Conservation (phyloP, 1,140 invertebrate genomes). For the Lordiphosa clarofinis region DNA sequence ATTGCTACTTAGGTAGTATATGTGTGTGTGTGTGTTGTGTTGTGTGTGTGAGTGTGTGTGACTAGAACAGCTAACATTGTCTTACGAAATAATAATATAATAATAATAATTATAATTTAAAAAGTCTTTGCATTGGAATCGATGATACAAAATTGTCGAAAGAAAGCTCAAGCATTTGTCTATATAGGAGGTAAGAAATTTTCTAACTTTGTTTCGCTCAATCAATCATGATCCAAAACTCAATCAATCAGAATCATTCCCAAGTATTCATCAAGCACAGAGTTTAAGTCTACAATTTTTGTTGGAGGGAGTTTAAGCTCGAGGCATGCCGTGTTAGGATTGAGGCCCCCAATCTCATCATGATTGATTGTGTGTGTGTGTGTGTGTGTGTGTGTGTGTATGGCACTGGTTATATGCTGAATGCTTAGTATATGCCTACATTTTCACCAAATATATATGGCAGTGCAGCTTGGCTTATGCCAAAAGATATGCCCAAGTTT, state of each 20-base stretch:
- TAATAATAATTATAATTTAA: conserved; percentile 31
- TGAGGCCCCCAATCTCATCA: conserved; percentile 5
- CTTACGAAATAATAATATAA: conserved; percentile 48
- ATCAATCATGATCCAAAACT: conserved; percentile 16
- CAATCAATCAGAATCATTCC: conserved; percentile 15
- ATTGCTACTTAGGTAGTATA: conserved; percentile 54
- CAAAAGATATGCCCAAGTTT: too few relatives aligned
- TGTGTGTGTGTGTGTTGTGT: conserved; percentile 31
- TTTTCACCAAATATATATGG: too few relatives aligned
- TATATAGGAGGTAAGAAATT: conserved; percentile 6
- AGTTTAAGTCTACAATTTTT: conserved; percentile 3
- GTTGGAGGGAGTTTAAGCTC: conserved; percentile 7
- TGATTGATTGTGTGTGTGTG: conserved; percentile 6
- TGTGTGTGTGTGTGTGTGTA: not conserved
- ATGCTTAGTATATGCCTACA: too few relatives aligned
- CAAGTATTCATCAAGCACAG: conserved; percentile 4
- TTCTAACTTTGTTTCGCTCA: not conserved
- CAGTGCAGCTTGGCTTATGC: too few relatives aligned
- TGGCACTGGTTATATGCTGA: too few relatives aligned
- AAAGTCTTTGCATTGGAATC: conserved; percentile 70
- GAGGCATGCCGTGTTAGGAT: conserved; percentile 7
- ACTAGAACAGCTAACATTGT: conserved; percentile 45
- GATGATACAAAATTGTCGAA: conserved; percentile 18
- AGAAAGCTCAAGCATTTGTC: conserved; percentile 15
- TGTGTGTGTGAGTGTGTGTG: conserved; percentile 24